Percentiles rank a stretch among this genome's conserved stretches.
Conservation (phyloP, 2,797 vertebrate species). For the Bovichtus variegatus region DNA sequence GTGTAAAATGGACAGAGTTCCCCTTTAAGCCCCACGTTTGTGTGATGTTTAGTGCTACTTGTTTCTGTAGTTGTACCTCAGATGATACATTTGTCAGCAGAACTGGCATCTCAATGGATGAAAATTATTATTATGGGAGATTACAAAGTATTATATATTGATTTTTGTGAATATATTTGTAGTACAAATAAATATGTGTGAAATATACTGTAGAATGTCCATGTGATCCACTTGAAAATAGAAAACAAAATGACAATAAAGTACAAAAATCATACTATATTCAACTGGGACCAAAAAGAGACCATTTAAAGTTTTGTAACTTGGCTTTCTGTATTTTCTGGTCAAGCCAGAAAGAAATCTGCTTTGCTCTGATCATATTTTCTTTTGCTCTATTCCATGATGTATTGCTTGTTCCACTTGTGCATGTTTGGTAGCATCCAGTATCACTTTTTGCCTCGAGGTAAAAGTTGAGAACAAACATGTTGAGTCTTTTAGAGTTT, state of each 20-base stretch:
- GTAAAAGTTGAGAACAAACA: slow-evolving; percentile 3
- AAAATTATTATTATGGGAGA: neutral
- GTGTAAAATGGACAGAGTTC: neutral
- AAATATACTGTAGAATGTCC: neutral
- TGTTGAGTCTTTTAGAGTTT: neutral
- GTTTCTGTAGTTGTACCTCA: neutral
- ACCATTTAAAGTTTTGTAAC: neutral
- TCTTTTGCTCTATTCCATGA: neutral
- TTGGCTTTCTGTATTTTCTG: neutral
- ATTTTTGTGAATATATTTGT: neutral
- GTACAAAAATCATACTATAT: neutral
- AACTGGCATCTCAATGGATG: neutral
- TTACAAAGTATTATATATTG: neutral
- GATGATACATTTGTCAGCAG: neutral
- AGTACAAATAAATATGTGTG: neutral
- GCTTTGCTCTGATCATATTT: neutral
- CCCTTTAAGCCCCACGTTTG: neutral
- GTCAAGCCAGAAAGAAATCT: neutral
- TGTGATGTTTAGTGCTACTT: neutral
- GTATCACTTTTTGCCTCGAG: neutral
- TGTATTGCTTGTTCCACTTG: neutral
- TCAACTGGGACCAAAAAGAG: neutral
- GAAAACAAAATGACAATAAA: too few relatives aligned
- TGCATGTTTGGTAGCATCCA: neutral
- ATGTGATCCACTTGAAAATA: neutral